Base-by-base conservation (phyloP, 92 coral and sea anemone species). In the Bergia puertoricense region DNA sequence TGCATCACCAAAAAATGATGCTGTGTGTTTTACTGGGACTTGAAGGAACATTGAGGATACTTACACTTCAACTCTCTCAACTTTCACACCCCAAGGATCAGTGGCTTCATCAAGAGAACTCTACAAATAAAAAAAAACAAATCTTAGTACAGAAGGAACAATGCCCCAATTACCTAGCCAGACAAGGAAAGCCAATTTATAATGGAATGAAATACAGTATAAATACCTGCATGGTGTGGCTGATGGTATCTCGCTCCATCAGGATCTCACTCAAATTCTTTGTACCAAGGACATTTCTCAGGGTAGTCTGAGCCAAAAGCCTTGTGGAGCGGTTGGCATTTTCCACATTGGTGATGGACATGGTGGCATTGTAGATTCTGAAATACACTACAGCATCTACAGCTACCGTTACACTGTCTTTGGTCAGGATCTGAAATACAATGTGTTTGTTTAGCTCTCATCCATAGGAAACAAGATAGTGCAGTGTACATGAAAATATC, bases 311-410 rank as follows among this genome's bases (percentile, higher is more conserved):
- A 1, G 98, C 98, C 68, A 96, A 90, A 57, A 96, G 95, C 23
- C 98, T 96, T 2, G 98, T 96, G 68, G 98, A 96, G 44, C 98
- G 98, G 88, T 95, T 94, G 57, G 98, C 98, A 86, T 96, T 93
- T 85, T 90, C 94, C 59, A 96, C 98, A 74, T 96, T 96, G 8
- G 94, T 96, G 81, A 96, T 90, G 11, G 98, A 94, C 92, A 94
- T 96, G 11, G 98, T 96, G 8, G 97, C 97, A 89, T 96, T 91
- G 87, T 94, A 88, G 88, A 96, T 96, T 89, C 93, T 94, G 86
- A 95, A 96, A 79, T 93, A 96, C 36, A 96, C 98, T 22, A 96
- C 98, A 74, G 98, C 98, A 92, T 96, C 98, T 56, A 96, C 98
- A 20, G 98, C 98, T 0, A 96, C 98, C 10, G 98, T 96, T 71